Percentiles rank a stretch among this genome's conserved stretches.
Conservation (phyloP, 2,113 vertebrate species). For the Ophiodon elongatus region DNA sequence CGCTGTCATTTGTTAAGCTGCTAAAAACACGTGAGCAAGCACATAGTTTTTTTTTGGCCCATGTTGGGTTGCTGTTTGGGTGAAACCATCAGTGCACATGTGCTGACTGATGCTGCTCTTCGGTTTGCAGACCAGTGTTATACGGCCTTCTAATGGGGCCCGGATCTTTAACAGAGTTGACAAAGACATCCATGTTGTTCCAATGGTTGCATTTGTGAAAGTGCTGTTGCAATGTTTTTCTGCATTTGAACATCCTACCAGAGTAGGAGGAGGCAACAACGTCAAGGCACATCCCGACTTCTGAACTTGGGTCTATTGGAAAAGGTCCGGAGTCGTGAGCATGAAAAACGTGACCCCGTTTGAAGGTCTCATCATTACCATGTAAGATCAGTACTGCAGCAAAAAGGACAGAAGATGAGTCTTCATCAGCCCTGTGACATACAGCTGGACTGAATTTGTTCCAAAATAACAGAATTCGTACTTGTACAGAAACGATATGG, state of each 20-base stretch:
- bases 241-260: constrained; percentile 23
- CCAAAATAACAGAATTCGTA: background rate
- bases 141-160: constrained; percentile 5
- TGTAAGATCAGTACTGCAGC: constrained; percentile 10
- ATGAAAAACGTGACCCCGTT: background rate
- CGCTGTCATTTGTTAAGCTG: constrained; percentile 46
- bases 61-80: constrained; percentile 63
- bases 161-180: background rate
- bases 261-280: background rate
- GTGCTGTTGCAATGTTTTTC: background rate
- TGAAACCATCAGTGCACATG: constrained; percentile 43
- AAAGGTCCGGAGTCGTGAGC: background rate
- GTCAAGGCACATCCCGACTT: background rate
- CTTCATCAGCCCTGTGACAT: constrained; percentile 15
- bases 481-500: background rate
- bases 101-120: constrained; percentile 3
- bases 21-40: constrained; percentile 57
- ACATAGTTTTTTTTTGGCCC: constrained; percentile 42
- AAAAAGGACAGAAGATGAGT: background rate
- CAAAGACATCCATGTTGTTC: background rate
- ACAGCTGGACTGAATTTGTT: constrained; percentile 36
- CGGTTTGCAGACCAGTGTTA: constrained; percentile 11
- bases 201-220: background rate
- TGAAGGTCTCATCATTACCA: background rate
- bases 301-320: background rate